Evolutionary conservation across 2,888 invertebrate species (phyloP).

Genomic region (Lepidochrysops patricia): DNA sequence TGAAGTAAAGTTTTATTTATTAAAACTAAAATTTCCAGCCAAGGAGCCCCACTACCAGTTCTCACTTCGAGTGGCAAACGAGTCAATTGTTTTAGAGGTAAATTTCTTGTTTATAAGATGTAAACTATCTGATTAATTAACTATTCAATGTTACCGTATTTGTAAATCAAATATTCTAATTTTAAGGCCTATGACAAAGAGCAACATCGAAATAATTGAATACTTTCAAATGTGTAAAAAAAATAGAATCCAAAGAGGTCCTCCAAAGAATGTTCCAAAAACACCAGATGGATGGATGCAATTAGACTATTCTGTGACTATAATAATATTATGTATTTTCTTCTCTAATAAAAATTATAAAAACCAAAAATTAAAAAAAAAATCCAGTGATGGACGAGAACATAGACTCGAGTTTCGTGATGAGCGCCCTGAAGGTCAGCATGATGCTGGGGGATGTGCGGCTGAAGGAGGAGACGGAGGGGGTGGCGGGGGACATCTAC

Average conservation of each 20-base stretch:
- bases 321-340: too few relatives aligned
- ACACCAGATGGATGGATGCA: too few relatives aligned
- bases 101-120: constrained; percentile 8
- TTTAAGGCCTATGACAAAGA: too few relatives aligned
- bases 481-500: constrained; percentile 88
- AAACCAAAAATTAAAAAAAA: neutral
- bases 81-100: constrained; percentile 80
- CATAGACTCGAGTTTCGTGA: neutral
- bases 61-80: constrained; percentile 85
- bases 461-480: constrained; percentile 81
- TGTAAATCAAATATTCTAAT: too few relatives aligned
- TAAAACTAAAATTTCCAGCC: constrained; percentile 71
- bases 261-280: too few relatives aligned
- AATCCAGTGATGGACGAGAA: neutral
- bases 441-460: constrained; percentile 89
- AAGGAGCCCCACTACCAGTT: constrained; percentile 84
- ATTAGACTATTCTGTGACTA: too few relatives aligned
- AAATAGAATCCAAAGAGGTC: too few relatives aligned
- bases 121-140: neutral
- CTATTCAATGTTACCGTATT: too few relatives aligned
- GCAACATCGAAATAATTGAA: too few relatives aligned
- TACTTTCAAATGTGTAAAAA: too few relatives aligned
- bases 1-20: too few relatives aligned
- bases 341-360: too few relatives aligned
- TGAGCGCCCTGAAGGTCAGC: neutral